A percentile compares a stretch with the other conserved stretches of the same genome.
phyloP scores from a whole-genome alignment of 2,797 vertebrate species.

The Tarsius wallacei region DNA sequence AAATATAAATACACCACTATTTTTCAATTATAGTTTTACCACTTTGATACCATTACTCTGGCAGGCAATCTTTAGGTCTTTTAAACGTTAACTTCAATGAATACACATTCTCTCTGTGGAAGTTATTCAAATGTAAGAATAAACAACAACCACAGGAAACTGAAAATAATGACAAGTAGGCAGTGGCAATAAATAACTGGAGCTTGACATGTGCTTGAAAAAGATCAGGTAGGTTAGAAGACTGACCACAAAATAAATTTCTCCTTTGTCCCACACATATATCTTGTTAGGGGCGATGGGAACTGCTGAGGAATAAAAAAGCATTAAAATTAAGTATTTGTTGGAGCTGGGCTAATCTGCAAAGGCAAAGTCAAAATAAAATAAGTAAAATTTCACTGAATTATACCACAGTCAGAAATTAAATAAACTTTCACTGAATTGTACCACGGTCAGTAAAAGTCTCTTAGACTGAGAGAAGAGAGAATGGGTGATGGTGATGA shows the following conservation, averaged over 20 bases:
- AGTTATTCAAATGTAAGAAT: conserved; percentile 82
- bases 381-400: conserved; percentile 58
- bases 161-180: conserved; percentile 82
- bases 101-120: conserved; percentile 72
- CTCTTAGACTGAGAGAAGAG: conserved; percentile 16
- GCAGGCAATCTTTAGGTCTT: conserved; percentile 81
- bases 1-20: conserved; percentile 29
- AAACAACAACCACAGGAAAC: conserved; percentile 76
- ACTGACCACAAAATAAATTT: conserved; percentile 75
- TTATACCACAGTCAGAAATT: conserved; percentile 57
- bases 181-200: conserved; percentile 83
- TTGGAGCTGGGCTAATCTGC: conserved; percentile 44
- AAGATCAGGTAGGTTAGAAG: conserved; percentile 77
- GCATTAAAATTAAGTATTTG: conserved; percentile 60
- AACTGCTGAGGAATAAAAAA: conserved; percentile 55
- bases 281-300: conserved; percentile 61
- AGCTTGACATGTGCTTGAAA: conserved; percentile 74
- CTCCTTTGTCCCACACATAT: conserved; percentile 72
- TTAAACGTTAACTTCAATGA: conserved; percentile 80
- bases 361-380: conserved; percentile 55
- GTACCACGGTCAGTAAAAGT: not conserved
- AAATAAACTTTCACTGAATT: not conserved
- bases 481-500: not conserved
- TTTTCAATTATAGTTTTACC: conserved; percentile 53
- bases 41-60: conserved; percentile 72